A percentile compares a stretch with the other conserved stretches of the same genome.
phyloP scores from a whole-genome alignment of 2,113 vertebrate species.

The Damaliscus lunatus region DNA sequence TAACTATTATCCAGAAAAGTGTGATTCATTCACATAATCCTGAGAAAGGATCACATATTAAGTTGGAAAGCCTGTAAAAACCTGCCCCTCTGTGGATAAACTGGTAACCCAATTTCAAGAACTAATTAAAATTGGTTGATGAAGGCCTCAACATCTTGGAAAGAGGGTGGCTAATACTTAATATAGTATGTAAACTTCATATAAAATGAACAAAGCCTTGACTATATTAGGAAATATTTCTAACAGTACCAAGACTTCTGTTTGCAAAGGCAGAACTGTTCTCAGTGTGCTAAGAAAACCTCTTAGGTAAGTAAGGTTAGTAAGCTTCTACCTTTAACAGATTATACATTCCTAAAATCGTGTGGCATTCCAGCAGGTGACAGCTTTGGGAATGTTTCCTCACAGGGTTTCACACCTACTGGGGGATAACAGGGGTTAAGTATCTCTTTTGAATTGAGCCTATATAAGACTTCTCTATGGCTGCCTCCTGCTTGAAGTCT shows the following conservation, averaged over 20 bases:
- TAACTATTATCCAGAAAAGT: not conserved
- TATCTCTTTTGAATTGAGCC: not conserved
- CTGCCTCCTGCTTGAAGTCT: not conserved
- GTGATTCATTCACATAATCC: not conserved
- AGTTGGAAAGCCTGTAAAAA: not conserved
- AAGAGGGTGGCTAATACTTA: not conserved
- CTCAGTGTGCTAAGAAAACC: not conserved
- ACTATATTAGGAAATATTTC: not conserved
- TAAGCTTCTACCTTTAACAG: not conserved
- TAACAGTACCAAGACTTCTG: not conserved
- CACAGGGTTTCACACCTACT: not conserved
- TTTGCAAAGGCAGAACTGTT: conserved; percentile 10
- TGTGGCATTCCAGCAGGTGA: not conserved
- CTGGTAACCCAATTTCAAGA: not conserved
- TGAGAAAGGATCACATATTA: not conserved
- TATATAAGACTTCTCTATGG: not conserved
- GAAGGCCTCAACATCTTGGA: not conserved
- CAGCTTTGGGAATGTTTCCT: not conserved
- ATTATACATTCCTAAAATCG: not conserved
- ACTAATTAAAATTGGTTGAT: not conserved
- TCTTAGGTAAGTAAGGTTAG: not conserved
- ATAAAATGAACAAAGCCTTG: conserved; percentile 10
- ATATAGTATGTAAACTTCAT: not conserved
- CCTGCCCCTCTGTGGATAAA: not conserved
- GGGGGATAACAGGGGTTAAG: not conserved